Conservation (phyloP, 2,888 invertebrate species). For the Pterostichus madidus region DNA sequence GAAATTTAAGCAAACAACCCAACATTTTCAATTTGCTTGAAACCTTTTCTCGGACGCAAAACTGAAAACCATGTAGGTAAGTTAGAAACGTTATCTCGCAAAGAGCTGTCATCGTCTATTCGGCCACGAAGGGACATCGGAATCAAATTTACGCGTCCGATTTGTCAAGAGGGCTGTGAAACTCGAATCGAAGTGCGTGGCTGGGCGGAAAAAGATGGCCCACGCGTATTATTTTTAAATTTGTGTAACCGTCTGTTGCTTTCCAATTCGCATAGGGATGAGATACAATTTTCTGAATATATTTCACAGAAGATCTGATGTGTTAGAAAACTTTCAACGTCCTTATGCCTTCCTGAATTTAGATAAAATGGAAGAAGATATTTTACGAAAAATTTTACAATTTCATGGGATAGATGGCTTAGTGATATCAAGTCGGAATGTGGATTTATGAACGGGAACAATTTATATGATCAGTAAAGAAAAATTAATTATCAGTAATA, state of each 20-base stretch:
- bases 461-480: no score
- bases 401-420: no score
- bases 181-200: slow-evolving; percentile 37
- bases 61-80: not conserved
- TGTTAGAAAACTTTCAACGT: slow-evolving; percentile 13
- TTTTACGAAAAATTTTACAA: not conserved
- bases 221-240: slow-evolving; percentile 65
- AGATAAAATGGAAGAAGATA: slow-evolving; percentile 20
- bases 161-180: slow-evolving; percentile 54
- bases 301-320: slow-evolving; percentile 47
- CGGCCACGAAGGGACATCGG: slow-evolving; percentile 53
- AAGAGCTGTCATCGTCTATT: slow-evolving; percentile 2
- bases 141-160: slow-evolving; percentile 62
- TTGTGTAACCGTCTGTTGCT: slow-evolving; percentile 59
- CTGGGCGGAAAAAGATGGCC: slow-evolving; percentile 16
- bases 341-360: slow-evolving; percentile 48
- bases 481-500: no score
- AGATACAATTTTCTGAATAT: slow-evolving; percentile 55
- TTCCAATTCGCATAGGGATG: slow-evolving; percentile 42
- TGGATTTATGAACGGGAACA: no score
- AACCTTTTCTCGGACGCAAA: not conserved
- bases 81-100: not conserved
- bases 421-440: no score
- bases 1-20: not conserved
- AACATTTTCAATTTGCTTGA: slow-evolving; percentile 3